A percentile compares a stretch with the other conserved stretches of the same genome.
phyloP scores from a whole-genome alignment of 2,888 invertebrate species.

The Alloscopus bannaensis region DNA sequence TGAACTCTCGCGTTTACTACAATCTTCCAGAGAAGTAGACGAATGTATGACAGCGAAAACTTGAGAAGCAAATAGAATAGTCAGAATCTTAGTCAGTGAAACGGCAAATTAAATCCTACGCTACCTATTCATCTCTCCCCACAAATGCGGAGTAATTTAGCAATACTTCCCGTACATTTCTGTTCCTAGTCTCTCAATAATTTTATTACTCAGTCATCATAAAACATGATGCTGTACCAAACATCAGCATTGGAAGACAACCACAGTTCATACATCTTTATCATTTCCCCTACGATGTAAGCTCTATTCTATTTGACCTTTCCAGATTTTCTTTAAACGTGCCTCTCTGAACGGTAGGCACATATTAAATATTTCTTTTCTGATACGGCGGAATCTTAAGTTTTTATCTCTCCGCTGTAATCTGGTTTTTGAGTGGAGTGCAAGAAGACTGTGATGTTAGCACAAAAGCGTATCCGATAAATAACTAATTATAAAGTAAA shows the following conservation, averaged over 20 bases:
- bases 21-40: no score
- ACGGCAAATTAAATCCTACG: conserved; percentile 29
- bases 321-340: no score
- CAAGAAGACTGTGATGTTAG: neutral
- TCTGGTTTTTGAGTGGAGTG: neutral
- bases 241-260: no score
- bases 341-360: no score
- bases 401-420: no score
- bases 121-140: conserved; percentile 48
- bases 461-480: neutral
- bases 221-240: conserved; percentile 5
- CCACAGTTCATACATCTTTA: no score
- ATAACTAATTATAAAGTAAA: conserved; percentile 8
- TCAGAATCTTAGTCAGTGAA: conserved; percentile 31
- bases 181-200: conserved; percentile 6
- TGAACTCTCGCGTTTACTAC: no score
- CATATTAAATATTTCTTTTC: no score
- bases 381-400: no score
- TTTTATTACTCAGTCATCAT: conserved; percentile 22
- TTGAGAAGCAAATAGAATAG: neutral
- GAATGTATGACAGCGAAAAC: neutral
- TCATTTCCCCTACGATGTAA: no score
- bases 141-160: conserved; percentile 4
- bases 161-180: neutral
- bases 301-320: no score